Evolutionary conservation across 2,797 vertebrate genomes (phyloP).

Genomic region (Margarornis squamiger): DNA sequence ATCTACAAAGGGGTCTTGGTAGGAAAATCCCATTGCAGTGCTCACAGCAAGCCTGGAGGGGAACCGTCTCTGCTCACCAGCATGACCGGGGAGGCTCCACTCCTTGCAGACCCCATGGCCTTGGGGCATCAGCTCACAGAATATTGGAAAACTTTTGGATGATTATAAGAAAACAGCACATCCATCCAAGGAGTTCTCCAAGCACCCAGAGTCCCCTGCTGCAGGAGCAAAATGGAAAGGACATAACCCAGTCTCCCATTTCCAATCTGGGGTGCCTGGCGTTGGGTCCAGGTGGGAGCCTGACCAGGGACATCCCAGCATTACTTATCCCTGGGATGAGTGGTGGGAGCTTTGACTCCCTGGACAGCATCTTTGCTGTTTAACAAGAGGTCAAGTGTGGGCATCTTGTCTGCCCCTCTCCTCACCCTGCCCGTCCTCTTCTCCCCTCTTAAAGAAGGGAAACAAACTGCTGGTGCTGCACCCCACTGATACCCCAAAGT

Average conservation of each 20-base stretch:
- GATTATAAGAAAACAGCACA: not conserved
- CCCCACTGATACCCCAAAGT: not conserved
- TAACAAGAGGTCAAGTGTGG: not conserved
- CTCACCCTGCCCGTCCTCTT: not conserved
- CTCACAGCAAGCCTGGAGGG: not conserved
- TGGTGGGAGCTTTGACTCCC: not conserved
- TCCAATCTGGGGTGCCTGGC: not conserved
- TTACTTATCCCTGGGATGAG: not conserved
- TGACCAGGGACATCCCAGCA: not conserved
- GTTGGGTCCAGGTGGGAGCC: not conserved
- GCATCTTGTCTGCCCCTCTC: not conserved
- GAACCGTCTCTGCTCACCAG: not conserved
- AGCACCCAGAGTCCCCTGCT: not conserved
- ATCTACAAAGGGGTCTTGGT: not conserved
- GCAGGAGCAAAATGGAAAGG: not conserved
- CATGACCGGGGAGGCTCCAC: not conserved
- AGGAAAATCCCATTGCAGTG: not conserved
- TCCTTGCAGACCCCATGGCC: not conserved
- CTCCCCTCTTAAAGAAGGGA: not conserved
- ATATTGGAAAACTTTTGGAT: conserved; percentile 20
- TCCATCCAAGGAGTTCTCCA: not conserved
- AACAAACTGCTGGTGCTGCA: not conserved
- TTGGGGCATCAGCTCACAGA: not conserved
- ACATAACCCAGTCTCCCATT: not conserved
- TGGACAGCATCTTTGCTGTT: not conserved